These are phyloP conservation scores for Aythya baeri DNA, from an alignment of 2,113 vertebrate genomes.

Conservation along the genomic window DNA sequence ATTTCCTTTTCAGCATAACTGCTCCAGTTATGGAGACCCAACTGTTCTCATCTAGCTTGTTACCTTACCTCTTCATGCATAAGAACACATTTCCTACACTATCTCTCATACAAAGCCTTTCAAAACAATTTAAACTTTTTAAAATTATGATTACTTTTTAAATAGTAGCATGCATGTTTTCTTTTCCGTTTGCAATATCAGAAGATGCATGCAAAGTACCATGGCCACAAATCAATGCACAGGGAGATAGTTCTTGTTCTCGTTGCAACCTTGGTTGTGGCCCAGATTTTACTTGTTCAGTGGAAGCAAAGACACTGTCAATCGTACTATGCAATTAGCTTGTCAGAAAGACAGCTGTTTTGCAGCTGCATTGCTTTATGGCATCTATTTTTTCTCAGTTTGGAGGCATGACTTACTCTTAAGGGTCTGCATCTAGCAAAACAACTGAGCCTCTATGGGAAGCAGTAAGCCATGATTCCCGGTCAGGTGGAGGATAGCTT, in stretches of 20 bases:
- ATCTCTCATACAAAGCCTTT: neutral
- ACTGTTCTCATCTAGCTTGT: neutral
- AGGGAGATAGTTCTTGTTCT: conserved; percentile 81
- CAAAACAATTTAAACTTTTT: neutral
- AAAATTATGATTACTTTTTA: neutral
- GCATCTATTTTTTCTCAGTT: neutral
- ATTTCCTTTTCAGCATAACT: neutral
- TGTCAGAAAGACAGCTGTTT: neutral
- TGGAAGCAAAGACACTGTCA: conserved; percentile 80
- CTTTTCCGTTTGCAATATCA: conserved; percentile 73
- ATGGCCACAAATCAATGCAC: conserved; percentile 75
- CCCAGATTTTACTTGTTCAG: conserved; percentile 76
- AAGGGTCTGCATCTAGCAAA: neutral
- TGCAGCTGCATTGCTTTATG: neutral
- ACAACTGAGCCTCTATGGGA: neutral
- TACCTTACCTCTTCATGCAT: neutral
- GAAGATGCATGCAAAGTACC: conserved; percentile 70
- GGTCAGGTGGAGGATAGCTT: neutral
- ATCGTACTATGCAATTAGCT: conserved; percentile 69
- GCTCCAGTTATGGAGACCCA: neutral
- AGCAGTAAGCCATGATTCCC: neutral
- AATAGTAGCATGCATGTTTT: neutral
- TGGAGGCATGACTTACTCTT: neutral
- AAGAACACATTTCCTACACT: neutral
- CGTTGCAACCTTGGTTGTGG: conserved; percentile 70